These are phyloP conservation scores for Pardosa pseudoannulata DNA, from an alignment of 2,888 invertebrate species.

Conservation along the genomic window DNA sequence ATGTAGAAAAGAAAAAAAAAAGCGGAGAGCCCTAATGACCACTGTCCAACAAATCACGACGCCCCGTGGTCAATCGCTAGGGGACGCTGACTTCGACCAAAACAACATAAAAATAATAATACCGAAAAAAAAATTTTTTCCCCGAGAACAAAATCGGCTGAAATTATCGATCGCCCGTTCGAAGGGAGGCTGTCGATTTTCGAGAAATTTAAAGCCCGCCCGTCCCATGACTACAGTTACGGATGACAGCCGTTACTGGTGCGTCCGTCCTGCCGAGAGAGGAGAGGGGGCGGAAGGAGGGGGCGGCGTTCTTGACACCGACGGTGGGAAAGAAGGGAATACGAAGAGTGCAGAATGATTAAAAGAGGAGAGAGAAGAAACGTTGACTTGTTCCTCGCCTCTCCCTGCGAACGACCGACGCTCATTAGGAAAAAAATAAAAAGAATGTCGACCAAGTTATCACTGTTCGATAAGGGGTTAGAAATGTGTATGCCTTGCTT, in stretches of 20 bases:
- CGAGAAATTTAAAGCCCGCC: conserved; percentile 71
- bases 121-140: not conserved
- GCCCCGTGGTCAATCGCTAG: conserved; percentile 42
- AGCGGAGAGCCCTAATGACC: conserved; percentile 10
- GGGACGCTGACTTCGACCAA: conserved; percentile 61
- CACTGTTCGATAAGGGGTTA: too few relatives aligned
- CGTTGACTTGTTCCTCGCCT: not conserved
- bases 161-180: conserved; percentile 58
- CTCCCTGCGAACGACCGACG: not conserved
- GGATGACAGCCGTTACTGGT: conserved; percentile 62
- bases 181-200: conserved; percentile 59
- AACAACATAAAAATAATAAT: conserved; percentile 31
- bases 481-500: too few relatives aligned
- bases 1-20: not conserved
- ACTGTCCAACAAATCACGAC: conserved; percentile 38
- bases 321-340: not conserved
- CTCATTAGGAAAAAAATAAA: not conserved
- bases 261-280: conserved; percentile 18
- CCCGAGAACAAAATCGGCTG: conserved; percentile 26
- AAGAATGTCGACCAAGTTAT: too few relatives aligned
- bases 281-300: conserved; percentile 7
- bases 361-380: not conserved
- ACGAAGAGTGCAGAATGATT: not conserved
- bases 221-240: conserved; percentile 69
- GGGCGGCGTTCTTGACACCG: conserved; percentile 37